Percentiles rank a stretch among this genome's conserved stretches.
Evolutionary conservation across 1,140 invertebrate species (phyloP).

Genomic region (Brachionus manjavacas): DNA sequence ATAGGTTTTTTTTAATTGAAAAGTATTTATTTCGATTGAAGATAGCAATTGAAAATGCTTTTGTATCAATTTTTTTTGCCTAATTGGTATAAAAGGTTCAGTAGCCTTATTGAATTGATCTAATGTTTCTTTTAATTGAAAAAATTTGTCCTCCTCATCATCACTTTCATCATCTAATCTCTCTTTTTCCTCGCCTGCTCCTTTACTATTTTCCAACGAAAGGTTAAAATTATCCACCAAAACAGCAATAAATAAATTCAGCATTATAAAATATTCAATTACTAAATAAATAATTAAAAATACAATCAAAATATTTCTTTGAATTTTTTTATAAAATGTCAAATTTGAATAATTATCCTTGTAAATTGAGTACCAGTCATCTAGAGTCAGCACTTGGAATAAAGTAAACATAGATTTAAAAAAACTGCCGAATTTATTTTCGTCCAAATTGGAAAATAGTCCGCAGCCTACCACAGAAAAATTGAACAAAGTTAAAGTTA

Average conservation of each 20-base stretch:
- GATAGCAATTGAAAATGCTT: background rate
- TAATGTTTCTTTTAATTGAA: background rate
- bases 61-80: background rate
- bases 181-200: background rate
- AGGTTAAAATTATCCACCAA: constrained; percentile 52
- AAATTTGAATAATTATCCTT: constrained; percentile 41
- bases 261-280: constrained; percentile 51
- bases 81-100: background rate
- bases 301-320: constrained; percentile 44
- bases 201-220: constrained; percentile 44
- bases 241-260: constrained; percentile 51
- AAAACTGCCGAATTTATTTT: constrained; percentile 47
- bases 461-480: constrained; percentile 51
- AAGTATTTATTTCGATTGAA: background rate
- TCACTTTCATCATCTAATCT: background rate
- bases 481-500: constrained; percentile 49
- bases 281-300: constrained; percentile 49
- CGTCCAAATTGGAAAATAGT: constrained; percentile 46
- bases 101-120: background rate
- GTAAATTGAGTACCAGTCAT: constrained; percentile 48
- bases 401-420: constrained; percentile 47
- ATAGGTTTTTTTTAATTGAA: constrained; percentile 4
- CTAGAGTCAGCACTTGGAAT: constrained; percentile 48
- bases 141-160: background rate
- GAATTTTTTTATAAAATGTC: background rate